These are phyloP conservation scores for Pegoplata infirma DNA, from an alignment of 2,888 invertebrate species.

Conservation along the genomic window DNA sequence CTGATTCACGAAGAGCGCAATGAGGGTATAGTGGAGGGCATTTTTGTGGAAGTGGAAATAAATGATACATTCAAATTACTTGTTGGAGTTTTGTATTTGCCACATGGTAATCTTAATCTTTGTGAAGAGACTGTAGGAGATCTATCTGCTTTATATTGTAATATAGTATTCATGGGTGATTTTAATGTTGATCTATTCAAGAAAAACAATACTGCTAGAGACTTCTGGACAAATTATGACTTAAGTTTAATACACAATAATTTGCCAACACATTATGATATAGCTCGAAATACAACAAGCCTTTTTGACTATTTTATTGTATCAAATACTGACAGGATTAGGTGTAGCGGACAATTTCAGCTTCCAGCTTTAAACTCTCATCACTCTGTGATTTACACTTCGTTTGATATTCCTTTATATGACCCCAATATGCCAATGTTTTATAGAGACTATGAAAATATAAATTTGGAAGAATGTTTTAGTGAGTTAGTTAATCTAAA, in stretches of 20 bases:
- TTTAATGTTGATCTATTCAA: too few relatives aligned
- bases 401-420: not conserved
- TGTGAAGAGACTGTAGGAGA: too few relatives aligned
- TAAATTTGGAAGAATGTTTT: not conserved
- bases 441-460: not conserved
- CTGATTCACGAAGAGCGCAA: constrained; percentile 3
- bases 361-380: too few relatives aligned
- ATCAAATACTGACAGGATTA: not conserved
- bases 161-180: too few relatives aligned
- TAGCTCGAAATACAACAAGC: not conserved
- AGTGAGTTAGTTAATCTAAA: not conserved
- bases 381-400: not conserved
- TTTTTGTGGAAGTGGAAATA: not conserved
- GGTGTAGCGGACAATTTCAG: not conserved
- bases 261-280: not conserved
- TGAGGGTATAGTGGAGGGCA: not conserved
- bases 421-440: not conserved
- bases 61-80: not conserved
- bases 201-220: not conserved
- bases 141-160: too few relatives aligned
- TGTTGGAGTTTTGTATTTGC: too few relatives aligned
- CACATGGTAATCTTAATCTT: too few relatives aligned
- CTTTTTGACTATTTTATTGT: not conserved
- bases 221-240: not conserved
- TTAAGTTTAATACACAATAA: not conserved